These are phyloP conservation scores for Tetanocera ferruginea DNA, from an alignment of 2,888 invertebrate species.

Conservation along the genomic window DNA sequence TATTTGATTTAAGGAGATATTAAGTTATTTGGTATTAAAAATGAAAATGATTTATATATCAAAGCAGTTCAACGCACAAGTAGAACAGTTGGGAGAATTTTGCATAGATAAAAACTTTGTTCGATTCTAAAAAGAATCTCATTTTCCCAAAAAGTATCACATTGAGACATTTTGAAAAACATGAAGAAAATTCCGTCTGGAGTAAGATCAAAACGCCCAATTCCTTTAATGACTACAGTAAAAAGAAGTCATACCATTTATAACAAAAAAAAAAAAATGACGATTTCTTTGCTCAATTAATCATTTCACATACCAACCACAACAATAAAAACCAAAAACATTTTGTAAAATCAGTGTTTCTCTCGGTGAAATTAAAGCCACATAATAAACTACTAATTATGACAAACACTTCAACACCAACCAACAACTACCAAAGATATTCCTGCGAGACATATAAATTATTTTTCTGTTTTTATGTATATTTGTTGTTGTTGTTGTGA, in stretches of 20 bases:
- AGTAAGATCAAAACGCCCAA: background rate
- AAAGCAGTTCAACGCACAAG: no score
- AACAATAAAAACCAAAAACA: background rate
- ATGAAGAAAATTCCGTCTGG: background rate
- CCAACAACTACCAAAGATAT: background rate
- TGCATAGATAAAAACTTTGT: no score
- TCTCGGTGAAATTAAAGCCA: background rate
- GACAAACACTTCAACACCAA: slow-evolving; percentile 17
- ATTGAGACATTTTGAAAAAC: no score
- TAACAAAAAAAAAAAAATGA: background rate
- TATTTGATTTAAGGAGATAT: no score
- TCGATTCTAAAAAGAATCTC: no score
- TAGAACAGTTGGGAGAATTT: no score
- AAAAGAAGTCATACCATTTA: no score
- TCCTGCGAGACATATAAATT: slow-evolving; percentile 21
- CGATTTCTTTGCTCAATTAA: background rate
- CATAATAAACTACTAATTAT: slow-evolving; percentile 19
- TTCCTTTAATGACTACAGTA: background rate
- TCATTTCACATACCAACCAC: background rate
- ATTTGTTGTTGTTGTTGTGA: background rate
- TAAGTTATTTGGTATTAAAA: no score
- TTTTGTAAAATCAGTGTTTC: background rate
- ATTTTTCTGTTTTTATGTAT: background rate
- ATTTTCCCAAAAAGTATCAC: no score
- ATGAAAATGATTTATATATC: no score